These are phyloP conservation scores for Megatriorchis doriae DNA, from an alignment of 2,113 vertebrate genomes.

Conservation along the genomic window DNA sequence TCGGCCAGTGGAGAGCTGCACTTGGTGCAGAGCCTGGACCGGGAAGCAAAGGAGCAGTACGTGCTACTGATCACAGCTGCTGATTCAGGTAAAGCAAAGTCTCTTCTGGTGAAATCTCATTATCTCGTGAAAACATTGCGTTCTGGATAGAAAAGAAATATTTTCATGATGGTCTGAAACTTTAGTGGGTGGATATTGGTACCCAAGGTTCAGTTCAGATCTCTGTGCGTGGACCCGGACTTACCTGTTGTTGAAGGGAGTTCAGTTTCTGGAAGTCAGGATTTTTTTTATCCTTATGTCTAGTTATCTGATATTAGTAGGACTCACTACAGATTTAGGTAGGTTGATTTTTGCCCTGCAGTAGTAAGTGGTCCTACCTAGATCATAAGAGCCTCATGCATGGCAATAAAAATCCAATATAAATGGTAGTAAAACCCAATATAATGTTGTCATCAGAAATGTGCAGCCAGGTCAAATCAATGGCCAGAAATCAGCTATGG, in stretches of 20 bases:
- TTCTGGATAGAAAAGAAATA: background rate
- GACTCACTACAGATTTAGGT: background rate
- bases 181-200: background rate
- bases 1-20: slow-evolving; percentile 85
- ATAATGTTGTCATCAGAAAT: background rate
- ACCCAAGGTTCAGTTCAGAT: background rate
- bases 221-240: background rate
- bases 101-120: background rate
- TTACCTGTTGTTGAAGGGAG: background rate
- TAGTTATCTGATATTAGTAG: background rate
- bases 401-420: background rate
- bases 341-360: background rate
- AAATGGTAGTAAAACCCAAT: background rate
- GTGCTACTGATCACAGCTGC: slow-evolving; percentile 84
- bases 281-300: background rate
- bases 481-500: background rate
- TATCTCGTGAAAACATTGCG: fast-evolving
- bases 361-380: background rate
- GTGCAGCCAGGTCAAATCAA: background rate
- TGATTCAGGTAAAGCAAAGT: slow-evolving; percentile 80
- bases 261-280: background rate
- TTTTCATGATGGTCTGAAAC: background rate
- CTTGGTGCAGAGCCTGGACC: slow-evolving; percentile 84
- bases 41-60: slow-evolving; percentile 82
- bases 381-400: background rate